These are phyloP conservation scores for Mus pahari DNA, from an alignment of 2,113 vertebrate genomes.

Conservation along the genomic window DNA sequence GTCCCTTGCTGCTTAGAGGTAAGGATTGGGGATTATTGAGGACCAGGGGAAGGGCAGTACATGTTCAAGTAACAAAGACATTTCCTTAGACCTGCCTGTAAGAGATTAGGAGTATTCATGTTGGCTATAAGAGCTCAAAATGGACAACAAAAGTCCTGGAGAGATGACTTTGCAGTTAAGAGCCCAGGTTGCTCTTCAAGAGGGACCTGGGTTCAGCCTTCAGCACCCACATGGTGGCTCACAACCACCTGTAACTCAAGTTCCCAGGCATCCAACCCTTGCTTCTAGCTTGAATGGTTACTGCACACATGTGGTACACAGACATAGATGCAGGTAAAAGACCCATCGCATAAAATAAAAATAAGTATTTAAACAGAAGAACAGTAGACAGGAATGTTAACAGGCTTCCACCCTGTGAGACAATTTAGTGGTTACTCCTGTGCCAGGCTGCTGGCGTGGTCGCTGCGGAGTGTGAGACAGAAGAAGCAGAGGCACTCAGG, in stretches of 20 bases:
- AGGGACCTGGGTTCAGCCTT: neutral
- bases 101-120: neutral
- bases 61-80: neutral
- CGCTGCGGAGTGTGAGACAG: neutral
- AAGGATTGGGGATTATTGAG: too few species aligned
- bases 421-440: neutral
- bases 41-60: neutral
- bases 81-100: neutral
- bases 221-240: neutral
- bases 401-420: neutral
- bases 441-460: neutral
- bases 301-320: neutral
- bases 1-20: neutral
- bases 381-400: neutral
- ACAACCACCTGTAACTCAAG: neutral
- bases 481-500: fast-evolving
- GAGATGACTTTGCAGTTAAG: neutral
- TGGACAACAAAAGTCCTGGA: neutral
- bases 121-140: neutral
- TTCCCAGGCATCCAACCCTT: neutral
- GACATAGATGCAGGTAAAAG: neutral
- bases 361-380: neutral
- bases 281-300: neutral
- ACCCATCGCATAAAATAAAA: neutral
- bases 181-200: neutral